These are phyloP conservation scores for Scolanthus callimorphus DNA, from an alignment of 92 coral and sea anemone species.

Conservation along the genomic window DNA sequence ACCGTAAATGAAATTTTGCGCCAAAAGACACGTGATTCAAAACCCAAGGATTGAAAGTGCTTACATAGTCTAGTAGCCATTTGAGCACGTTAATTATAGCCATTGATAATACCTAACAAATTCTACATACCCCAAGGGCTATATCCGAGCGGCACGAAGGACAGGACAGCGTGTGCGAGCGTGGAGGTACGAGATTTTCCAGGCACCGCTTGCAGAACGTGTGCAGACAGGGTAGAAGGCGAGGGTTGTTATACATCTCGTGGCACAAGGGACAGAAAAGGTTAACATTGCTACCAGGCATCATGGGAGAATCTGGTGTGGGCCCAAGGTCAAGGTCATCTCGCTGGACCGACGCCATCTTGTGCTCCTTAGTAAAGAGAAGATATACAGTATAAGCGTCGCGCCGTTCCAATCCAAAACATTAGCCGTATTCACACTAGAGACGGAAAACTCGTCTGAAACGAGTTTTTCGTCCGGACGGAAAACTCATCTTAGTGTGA, in stretches of 20 bases:
- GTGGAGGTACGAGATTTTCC: slow-evolving; percentile 89
- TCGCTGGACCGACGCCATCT: slow-evolving; percentile 77
- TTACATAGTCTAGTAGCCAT: too few species aligned
- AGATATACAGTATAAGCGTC: too few species aligned
- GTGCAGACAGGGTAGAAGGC: slow-evolving; percentile 93
- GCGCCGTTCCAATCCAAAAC: too few species aligned
- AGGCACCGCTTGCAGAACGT: slow-evolving; percentile 94
- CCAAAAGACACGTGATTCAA: too few species aligned
- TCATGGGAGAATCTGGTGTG: slow-evolving; percentile 52
- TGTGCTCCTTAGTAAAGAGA: slow-evolving; percentile 88
- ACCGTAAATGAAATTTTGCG: too few species aligned
- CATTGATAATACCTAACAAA: too few species aligned
- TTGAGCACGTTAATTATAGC: too few species aligned
- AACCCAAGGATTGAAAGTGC: too few species aligned
- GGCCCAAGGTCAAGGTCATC: slow-evolving; percentile 83
- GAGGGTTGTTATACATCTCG: slow-evolving; percentile 83
- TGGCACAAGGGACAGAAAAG: slow-evolving; percentile 82
- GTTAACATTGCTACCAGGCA: slow-evolving; percentile 82
- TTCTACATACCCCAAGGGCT: slow-evolving; percentile 57
- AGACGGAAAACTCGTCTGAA: too few species aligned
- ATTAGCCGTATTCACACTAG: too few species aligned
- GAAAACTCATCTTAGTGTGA: too few species aligned
- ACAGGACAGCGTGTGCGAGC: slow-evolving; percentile 78
- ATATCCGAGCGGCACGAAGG: slow-evolving; percentile 91
- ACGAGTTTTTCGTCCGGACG: too few species aligned